Evolutionary conservation across 2,888 invertebrate species (phyloP), one percentile per base, ranked within the genome.

Genomic region (Tolmerus cingulatus): DNA sequence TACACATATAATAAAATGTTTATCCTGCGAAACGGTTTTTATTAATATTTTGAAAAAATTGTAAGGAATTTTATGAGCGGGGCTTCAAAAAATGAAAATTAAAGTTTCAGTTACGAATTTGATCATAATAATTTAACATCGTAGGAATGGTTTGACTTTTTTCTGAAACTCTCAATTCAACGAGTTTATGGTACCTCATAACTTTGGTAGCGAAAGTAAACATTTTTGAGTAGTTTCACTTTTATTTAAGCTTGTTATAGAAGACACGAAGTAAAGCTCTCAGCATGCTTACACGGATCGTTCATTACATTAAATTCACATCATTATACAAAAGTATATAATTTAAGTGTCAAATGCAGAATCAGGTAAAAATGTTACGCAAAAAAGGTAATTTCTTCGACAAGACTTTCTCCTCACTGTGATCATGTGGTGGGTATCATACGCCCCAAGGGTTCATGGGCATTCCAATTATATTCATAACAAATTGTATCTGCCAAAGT

Each of bases 401-500:
- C 8, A 16, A 16, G 40, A 76, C 76, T 76, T 76, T 76, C 76
- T 76, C 76, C 27, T 34, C 16, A n/a, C 8, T 9, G 5, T n/a
- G 14, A 19, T 34, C 14, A 76, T 76, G n/a, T 5, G 66, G n/a
- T 23, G 34, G 34, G 27, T n/a, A 34, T 76, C 34, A 76, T 76
- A 34, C 76, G 76, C 40, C 74, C 34, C n/a, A 37, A 76, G 66
- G 82, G 82, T 27, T 85, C 85, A 85, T 46, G 85, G 74, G 27
- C 85, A 85, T 74, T 74, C 74, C 85, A 85, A 85, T 85, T 85
- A 85, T 74, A 74, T 74, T 74, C 74, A 85, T 85, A 85, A 85
- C 85, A 85, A 85, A 85, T 85, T 74, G 85, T 74, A 74, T 46
- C 74, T 74, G 85, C 74, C 74, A 74, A 74, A 74, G 74, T 85